Percentiles rank a stretch among this genome's conserved stretches.
Evolutionary conservation across 2,797 vertebrate species (phyloP).

Genomic region (Luscinia luscinia): DNA sequence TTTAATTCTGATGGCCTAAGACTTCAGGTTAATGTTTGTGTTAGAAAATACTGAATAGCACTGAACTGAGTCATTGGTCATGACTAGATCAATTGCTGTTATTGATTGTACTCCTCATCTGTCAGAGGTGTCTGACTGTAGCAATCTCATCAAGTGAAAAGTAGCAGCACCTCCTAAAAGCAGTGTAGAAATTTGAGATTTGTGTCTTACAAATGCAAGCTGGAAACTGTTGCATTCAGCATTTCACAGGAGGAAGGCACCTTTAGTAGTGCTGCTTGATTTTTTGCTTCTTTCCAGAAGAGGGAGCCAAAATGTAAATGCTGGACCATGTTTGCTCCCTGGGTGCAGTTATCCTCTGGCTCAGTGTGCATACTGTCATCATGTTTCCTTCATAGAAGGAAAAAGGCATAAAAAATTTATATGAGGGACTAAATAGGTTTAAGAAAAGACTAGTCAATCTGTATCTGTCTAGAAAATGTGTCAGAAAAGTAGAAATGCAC

Average conservation of each 20-base stretch:
- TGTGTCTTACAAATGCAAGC: neutral
- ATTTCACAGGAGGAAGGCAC: neutral
- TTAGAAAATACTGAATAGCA: neutral
- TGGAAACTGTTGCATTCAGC: neutral
- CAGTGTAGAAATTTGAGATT: neutral
- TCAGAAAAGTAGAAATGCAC: neutral
- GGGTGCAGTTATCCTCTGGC: neutral
- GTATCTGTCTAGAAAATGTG: neutral
- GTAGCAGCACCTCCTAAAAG: neutral
- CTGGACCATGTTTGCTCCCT: neutral
- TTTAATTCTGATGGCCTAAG: neutral
- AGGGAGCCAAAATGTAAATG: constrained; percentile 66
- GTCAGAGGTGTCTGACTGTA: neutral
- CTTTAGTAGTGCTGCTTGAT: neutral
- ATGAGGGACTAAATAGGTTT: neutral
- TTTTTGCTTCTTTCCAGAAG: constrained; percentile 55
- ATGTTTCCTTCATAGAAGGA: neutral
- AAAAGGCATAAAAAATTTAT: neutral
- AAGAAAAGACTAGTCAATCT: neutral
- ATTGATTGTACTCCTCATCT: neutral
- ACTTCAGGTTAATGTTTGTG: neutral
- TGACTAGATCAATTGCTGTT: neutral
- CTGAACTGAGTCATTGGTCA: neutral
- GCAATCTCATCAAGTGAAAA: neutral
- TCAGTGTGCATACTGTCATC: neutral